A percentile compares a stretch with the other conserved stretches of the same genome.
These are phyloP conservation scores for Polydrusus tereticollis DNA, from an alignment of 2,888 invertebrate genomes.

Conservation along the genomic window DNA sequence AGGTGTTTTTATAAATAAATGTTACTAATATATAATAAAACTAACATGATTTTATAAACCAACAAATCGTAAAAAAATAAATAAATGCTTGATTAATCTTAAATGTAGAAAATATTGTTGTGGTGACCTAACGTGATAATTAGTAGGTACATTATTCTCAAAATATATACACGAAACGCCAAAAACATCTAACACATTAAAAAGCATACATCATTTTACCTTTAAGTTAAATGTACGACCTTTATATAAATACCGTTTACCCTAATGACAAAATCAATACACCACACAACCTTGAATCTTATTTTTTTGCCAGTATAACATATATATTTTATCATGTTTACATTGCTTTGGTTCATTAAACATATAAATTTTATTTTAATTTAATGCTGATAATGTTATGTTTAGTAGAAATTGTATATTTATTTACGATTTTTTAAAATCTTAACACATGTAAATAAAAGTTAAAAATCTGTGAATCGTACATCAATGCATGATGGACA, in stretches of 20 bases:
- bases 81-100: too few relatives aligned
- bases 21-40: too few relatives aligned
- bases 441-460: not conserved
- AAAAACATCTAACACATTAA: not conserved
- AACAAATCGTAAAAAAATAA: too few relatives aligned
- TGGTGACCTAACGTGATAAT: too few relatives aligned
- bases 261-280: constrained; percentile 42
- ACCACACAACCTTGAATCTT: constrained; percentile 17
- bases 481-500: not conserved
- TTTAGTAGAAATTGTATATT: too few relatives aligned
- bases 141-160: too few relatives aligned
- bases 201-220: constrained; percentile 27
- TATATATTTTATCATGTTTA: not conserved
- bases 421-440: too few relatives aligned
- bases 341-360: not conserved
- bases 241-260: constrained; percentile 34
- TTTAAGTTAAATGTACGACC: constrained; percentile 28
- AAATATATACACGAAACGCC: not conserved
- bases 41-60: too few relatives aligned
- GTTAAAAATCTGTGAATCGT: not conserved
- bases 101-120: too few relatives aligned
- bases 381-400: too few relatives aligned
- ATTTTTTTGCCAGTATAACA: constrained; percentile 13
- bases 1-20: too few relatives aligned
- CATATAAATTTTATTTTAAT: not conserved